Conservation (phyloP, 2,888 invertebrate genomes). For the Spodoptera littoralis region DNA sequence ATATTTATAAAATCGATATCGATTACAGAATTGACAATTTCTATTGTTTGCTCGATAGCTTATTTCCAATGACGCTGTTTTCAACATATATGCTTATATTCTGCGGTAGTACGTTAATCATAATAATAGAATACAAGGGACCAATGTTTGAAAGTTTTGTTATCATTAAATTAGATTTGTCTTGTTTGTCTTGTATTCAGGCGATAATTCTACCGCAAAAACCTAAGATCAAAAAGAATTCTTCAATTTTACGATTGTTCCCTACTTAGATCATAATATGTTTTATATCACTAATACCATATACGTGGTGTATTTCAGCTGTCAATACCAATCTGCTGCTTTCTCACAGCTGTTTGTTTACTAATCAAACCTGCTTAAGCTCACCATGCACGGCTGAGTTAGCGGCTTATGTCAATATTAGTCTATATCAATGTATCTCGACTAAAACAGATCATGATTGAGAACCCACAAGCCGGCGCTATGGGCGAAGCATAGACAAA, state of each 20-base stretch:
- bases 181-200: no score
- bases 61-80: slow-evolving; percentile 33
- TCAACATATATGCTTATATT: slow-evolving; percentile 27
- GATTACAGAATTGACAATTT: slow-evolving; percentile 19
- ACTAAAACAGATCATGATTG: slow-evolving; percentile 32
- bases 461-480: slow-evolving; percentile 24
- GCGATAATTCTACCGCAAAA: no score
- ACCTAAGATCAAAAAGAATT: no score
- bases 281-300: no score
- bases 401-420: slow-evolving; percentile 10
- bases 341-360: slow-evolving; percentile 23
- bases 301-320: no score
- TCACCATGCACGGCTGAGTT: slow-evolving; percentile 15
- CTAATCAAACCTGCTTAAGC: slow-evolving; percentile 20
- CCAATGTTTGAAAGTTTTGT: slow-evolving; percentile 11
- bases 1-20: slow-evolving; percentile 47
- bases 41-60: slow-evolving; percentile 34
- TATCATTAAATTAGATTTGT: no score
- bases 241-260: no score
- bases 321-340: no score
- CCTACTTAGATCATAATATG: no score
- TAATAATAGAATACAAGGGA: slow-evolving; percentile 23
- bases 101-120: slow-evolving; percentile 6
- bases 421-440: slow-evolving; percentile 4
- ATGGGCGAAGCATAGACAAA: slow-evolving; percentile 43